Evolutionary conservation across 2,113 vertebrate genomes (phyloP).

Genomic region (Australoheros scitulus): DNA sequence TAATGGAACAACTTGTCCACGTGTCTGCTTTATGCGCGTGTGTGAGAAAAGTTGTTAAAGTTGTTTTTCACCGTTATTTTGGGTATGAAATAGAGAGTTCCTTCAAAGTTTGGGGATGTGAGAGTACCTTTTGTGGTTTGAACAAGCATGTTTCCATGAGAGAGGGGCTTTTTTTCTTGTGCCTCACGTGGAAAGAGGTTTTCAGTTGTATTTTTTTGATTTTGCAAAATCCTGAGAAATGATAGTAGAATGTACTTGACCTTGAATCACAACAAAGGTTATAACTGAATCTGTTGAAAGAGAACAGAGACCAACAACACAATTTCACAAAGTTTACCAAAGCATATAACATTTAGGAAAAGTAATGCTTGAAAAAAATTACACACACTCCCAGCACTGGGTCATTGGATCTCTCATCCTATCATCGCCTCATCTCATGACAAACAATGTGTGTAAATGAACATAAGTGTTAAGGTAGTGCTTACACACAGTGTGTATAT

Average conservation of each 20-base stretch:
- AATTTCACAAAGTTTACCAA: neutral
- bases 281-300: neutral
- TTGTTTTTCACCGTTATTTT: slow-evolving; percentile 60
- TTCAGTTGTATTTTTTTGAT: slow-evolving; percentile 16
- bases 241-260: neutral
- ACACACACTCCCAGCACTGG: neutral
- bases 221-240: slow-evolving; percentile 27
- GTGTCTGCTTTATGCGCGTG: slow-evolving; percentile 18
- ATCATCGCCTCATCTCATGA: slow-evolving; percentile 40
- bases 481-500: neutral
- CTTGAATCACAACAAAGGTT: neutral
- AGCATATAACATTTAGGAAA: neutral
- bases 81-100: slow-evolving; percentile 57
- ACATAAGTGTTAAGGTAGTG: neutral
- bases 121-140: slow-evolving; percentile 62
- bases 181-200: slow-evolving; percentile 25
- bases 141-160: slow-evolving; percentile 55
- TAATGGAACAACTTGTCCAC: slow-evolving; percentile 43
- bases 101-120: slow-evolving; percentile 68
- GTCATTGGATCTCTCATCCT: slow-evolving; percentile 11
- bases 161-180: slow-evolving; percentile 45
- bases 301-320: neutral
- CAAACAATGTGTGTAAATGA: slow-evolving; percentile 19
- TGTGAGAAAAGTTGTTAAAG: slow-evolving; percentile 45
- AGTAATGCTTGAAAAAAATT: neutral